These are phyloP conservation scores for Philonicus albiceps DNA, from an alignment of 2,888 invertebrate genomes.

Conservation along the genomic window DNA sequence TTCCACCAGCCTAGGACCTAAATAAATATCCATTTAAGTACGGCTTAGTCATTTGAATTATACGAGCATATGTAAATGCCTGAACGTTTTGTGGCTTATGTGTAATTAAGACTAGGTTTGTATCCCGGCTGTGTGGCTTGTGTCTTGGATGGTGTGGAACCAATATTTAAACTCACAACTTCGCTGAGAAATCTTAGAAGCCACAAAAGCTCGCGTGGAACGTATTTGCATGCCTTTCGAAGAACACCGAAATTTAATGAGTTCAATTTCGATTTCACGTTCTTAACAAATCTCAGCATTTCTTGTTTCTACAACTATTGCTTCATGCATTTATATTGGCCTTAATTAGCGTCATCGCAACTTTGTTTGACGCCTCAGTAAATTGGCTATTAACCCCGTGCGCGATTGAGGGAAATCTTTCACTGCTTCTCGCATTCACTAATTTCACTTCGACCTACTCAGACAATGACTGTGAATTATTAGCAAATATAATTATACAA, in stretches of 20 bases:
- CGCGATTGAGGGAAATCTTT: not conserved
- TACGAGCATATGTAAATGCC: too few relatives aligned
- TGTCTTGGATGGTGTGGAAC: not conserved
- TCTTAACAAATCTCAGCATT: constrained; percentile 5
- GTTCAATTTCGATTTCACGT: not conserved
- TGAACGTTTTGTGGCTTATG: too few relatives aligned
- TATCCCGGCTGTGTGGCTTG: not conserved
- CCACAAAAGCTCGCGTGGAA: not conserved
- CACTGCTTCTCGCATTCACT: not conserved
- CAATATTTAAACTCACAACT: not conserved
- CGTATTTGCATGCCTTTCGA: not conserved
- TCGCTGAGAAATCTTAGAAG: not conserved
- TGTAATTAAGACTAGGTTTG: not conserved
- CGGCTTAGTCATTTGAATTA: too few relatives aligned
- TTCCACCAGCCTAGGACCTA: too few relatives aligned
- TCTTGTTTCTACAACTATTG: not conserved
- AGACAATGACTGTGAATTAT: not conserved
- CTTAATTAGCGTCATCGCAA: not conserved
- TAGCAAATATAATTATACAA: not conserved
- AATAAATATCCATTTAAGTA: too few relatives aligned
- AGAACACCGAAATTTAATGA: not conserved
- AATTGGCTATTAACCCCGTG: not conserved
- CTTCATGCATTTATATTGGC: not conserved
- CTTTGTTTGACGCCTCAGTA: not conserved
- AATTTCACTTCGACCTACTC: not conserved